Evolutionary conservation across 1,140 invertebrate species (phyloP).

Genomic region (Asobara japonica): DNA sequence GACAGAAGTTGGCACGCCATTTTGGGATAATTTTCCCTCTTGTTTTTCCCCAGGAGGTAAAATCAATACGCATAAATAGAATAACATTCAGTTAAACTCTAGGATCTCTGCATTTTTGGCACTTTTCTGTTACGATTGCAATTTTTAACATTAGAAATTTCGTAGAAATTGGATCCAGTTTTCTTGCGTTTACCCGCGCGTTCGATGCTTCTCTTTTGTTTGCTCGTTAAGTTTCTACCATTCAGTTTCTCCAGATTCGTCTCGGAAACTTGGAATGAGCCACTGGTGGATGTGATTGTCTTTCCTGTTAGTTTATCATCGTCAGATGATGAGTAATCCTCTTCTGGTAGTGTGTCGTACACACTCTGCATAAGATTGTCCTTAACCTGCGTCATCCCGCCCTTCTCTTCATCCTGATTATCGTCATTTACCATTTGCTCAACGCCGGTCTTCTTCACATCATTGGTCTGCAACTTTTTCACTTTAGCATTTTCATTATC

Average conservation of each 20-base stretch:
- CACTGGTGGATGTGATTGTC: slow-evolving; percentile 67
- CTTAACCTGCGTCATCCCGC: slow-evolving; percentile 49
- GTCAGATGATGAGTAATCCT: slow-evolving; percentile 59
- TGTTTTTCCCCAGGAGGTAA: neutral
- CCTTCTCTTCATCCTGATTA: slow-evolving; percentile 28
- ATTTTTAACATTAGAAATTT: slow-evolving; percentile 92
- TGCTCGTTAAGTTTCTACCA: slow-evolving; percentile 75
- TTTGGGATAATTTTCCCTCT: slow-evolving; percentile 25
- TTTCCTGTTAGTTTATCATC: slow-evolving; percentile 51
- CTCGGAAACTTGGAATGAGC: slow-evolving; percentile 70
- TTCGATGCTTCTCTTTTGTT: slow-evolving; percentile 79
- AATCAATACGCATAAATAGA: too few species aligned
- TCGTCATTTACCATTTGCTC: slow-evolving; percentile 47
- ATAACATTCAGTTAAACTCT: neutral
- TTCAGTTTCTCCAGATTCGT: slow-evolving; percentile 52
- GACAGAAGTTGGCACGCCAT: slow-evolving; percentile 32
- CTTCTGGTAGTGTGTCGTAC: slow-evolving; percentile 56
- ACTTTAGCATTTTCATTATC: too few species aligned
- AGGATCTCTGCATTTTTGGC: neutral
- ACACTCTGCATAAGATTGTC: slow-evolving; percentile 58
- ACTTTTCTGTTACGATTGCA: neutral
- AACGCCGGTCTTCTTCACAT: neutral
- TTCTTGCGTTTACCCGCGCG: slow-evolving; percentile 83
- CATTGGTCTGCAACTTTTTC: too few species aligned
- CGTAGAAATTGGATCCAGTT: slow-evolving; percentile 93